phyloP scores from a whole-genome alignment of 2,113 vertebrate genomes.

The Channa maculata region DNA sequence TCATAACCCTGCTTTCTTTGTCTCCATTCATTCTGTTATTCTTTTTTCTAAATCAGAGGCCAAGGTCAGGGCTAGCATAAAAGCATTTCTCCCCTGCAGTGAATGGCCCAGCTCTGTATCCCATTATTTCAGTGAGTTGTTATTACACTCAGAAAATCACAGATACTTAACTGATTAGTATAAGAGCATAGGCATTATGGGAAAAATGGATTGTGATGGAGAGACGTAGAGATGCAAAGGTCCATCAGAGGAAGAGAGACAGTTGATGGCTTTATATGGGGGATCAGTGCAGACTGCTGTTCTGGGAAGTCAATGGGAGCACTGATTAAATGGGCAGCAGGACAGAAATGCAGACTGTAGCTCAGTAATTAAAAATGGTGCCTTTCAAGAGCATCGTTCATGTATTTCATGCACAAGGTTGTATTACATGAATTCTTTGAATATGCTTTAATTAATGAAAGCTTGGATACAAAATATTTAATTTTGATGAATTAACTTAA shows the following conservation, averaged over 20 bases:
- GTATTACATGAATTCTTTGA: slow-evolving; percentile 5
- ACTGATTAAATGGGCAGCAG: slow-evolving; percentile 71
- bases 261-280: slow-evolving; percentile 57
- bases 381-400: slow-evolving; percentile 13
- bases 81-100: slow-evolving; percentile 2
- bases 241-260: slow-evolving; percentile 19
- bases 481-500: slow-evolving; percentile 3
- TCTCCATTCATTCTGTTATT: rapidly evolving
- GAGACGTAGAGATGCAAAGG: slow-evolving; percentile 13
- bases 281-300: slow-evolving; percentile 54
- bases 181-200: slow-evolving; percentile 26
- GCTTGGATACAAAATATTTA: slow-evolving; percentile 16
- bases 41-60: not conserved
- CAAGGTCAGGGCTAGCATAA: slow-evolving; percentile 18
- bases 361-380: slow-evolving; percentile 38
- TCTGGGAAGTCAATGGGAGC: slow-evolving; percentile 66
- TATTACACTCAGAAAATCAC: slow-evolving; percentile 4
- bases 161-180: slow-evolving; percentile 49
- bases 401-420: not conserved
- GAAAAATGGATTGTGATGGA: slow-evolving; percentile 36
- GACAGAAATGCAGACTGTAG: slow-evolving; percentile 58
- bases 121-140: slow-evolving; percentile 17
- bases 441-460: slow-evolving; percentile 15
- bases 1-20: slow-evolving; percentile 17
- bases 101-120: slow-evolving; percentile 34